Base-by-base conservation (phyloP, 2,888 invertebrate species). In the Dyspetes luteomarginatus region DNA sequence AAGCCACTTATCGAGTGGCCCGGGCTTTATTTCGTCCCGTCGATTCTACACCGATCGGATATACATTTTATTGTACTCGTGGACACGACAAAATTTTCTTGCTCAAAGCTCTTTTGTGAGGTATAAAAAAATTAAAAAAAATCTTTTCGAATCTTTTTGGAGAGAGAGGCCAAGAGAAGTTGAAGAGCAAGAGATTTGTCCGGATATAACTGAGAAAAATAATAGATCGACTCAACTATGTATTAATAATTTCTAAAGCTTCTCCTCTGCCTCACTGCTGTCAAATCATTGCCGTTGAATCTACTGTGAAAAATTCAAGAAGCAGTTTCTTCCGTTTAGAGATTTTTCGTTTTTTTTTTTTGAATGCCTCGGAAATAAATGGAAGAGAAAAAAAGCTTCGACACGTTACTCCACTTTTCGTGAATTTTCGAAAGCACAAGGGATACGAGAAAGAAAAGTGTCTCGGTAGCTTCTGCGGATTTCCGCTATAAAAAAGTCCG, bases 381-480 rank as follows among this genome's bases (percentile, higher is more conserved):
- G 64, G 56, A 79, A 64, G 60, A 78, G 58, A 73, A 83, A 84
- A 84, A 83, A 83, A 83, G 82, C 84, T 85, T 84, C 81, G 83
- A 89, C 89, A 88, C 87, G 89, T 86, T 87, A 89, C 87, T 88
- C 85, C 84, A 88, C 89, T 89, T 82, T 75, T 7, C 7, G 81
- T 75, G 83, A 85, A 88, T 89, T 87, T 87, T 78, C 62, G 60
- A 43, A 48, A 69, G 62, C 73, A 56, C 71, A 68, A 79, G 68
- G 72, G 79, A 78, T 30, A 69, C 83, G 83, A 75, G 77, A 81
- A 82, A 73, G 12, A 67, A 55, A 71, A 41, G 56, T 81, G 78
- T 52, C 50, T 68, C 67, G 55, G 50, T 55, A 56, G 71, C 77
- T 58, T 58, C 75, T 65, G 41, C 67, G 86, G 84, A 87, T 87